Conservation (phyloP, 2,888 invertebrate genomes). For the Drosophila multiciliata region DNA sequence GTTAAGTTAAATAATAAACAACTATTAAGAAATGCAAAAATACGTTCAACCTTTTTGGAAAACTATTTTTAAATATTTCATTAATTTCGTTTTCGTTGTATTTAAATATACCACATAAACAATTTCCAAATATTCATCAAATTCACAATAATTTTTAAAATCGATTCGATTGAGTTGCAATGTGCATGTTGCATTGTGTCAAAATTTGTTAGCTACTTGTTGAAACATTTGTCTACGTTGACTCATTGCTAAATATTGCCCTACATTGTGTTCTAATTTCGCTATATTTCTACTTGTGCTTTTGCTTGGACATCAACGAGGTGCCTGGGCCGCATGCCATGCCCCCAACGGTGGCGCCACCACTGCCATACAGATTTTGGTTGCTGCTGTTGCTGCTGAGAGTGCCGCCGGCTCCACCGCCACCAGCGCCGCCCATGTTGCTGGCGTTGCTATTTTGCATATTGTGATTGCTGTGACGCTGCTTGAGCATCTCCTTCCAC, state of each 20-base stretch:
- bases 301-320: constrained; percentile 60
- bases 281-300: constrained; percentile 65
- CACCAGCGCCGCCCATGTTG: constrained; percentile 9
- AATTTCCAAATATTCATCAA: background rate
- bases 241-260: constrained; percentile 16
- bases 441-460: constrained; percentile 13
- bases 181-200: constrained; percentile 9
- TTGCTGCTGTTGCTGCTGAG: constrained; percentile 30
- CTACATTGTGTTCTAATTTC: constrained; percentile 24
- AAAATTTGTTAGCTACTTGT: constrained; percentile 19
- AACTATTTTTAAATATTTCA: background rate
- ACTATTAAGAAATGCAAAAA: constrained; percentile 52
- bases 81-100: background rate
- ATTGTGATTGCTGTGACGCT: constrained; percentile 72
- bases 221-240: constrained; percentile 44
- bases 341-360: constrained; percentile 27
- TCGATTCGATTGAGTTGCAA: constrained; percentile 7
- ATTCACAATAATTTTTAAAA: background rate
- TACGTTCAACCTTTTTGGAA: background rate
- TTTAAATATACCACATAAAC: background rate
- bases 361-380: constrained; percentile 29
- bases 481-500: constrained; percentile 88
- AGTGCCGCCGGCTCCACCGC: background rate
- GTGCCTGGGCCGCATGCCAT: constrained; percentile 23
- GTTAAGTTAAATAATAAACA: constrained; percentile 76